A percentile compares a stretch with the other conserved stretches of the same genome.
Conservation (phyloP, 2,888 invertebrate genomes). For the Rhimphoctona megacephalus region DNA sequence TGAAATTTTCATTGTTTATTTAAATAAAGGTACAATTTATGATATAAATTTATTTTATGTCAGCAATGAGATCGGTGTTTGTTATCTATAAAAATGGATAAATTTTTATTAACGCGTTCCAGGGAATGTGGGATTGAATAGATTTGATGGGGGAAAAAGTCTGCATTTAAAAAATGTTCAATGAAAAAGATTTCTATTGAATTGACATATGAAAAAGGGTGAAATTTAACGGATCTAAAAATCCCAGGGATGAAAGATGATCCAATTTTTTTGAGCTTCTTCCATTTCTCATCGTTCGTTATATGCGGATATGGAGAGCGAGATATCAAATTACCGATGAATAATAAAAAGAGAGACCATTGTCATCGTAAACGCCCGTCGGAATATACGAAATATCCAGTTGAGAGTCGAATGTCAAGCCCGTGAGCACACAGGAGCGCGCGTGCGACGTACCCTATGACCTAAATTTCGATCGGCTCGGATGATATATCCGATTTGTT, state of each 20-base stretch:
- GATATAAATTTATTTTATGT: too few relatives aligned
- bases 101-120: background rate
- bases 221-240: background rate
- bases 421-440: slow-evolving; percentile 18
- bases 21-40: too few relatives aligned
- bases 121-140: background rate
- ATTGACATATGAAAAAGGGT: background rate
- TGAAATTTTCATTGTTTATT: too few relatives aligned
- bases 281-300: background rate
- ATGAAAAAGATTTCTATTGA: background rate
- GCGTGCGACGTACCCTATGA: slow-evolving; percentile 55
- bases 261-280: background rate
- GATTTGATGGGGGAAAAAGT: background rate
- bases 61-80: too few relatives aligned
- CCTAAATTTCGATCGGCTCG: slow-evolving; percentile 66
- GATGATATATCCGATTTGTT: slow-evolving; percentile 51
- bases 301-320: background rate
- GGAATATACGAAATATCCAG: slow-evolving; percentile 31
- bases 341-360: slow-evolving; percentile 3
- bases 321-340: slow-evolving; percentile 11
- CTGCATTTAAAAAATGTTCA: too few relatives aligned
- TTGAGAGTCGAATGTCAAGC: slow-evolving; percentile 6
- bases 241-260: background rate
- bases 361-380: background rate
- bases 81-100: background rate